Evolutionary conservation across 2,888 invertebrate species (phyloP).

Genomic region (Invenusta paracnida): DNA sequence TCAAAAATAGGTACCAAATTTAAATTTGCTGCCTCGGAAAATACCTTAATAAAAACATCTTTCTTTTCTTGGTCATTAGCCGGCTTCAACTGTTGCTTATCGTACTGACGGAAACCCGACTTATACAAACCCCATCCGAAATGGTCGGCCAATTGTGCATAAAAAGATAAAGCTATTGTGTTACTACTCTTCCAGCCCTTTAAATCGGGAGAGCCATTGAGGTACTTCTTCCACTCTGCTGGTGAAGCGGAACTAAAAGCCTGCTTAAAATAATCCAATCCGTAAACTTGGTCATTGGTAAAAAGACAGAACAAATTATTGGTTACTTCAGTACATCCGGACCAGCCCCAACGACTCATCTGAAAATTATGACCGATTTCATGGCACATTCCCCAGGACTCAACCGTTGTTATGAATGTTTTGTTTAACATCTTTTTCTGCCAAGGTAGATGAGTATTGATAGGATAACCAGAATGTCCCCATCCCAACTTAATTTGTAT

Average conservation of each 20-base stretch:
- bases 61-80: constrained; percentile 46
- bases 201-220: constrained; percentile 45
- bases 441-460: constrained; percentile 46
- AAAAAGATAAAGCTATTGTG: constrained; percentile 47
- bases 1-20: constrained; percentile 47
- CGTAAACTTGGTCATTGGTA: neutral
- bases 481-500: constrained; percentile 40
- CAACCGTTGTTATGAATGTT: constrained; percentile 34
- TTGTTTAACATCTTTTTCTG: constrained; percentile 36
- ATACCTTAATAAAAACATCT: constrained; percentile 47
- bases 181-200: constrained; percentile 46
- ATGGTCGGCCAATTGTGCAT: constrained; percentile 48
- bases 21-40: constrained; percentile 45
- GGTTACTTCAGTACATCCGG: constrained; percentile 48
- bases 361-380: constrained; percentile 50
- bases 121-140: constrained; percentile 49
- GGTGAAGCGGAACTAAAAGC: neutral
- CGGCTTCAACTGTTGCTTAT: constrained; percentile 40
- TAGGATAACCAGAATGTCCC: constrained; percentile 50
- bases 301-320: constrained; percentile 48
- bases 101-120: constrained; percentile 47
- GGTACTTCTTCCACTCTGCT: constrained; percentile 43
- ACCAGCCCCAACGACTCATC: constrained; percentile 48
- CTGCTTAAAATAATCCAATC: constrained; percentile 4
- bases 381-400: constrained; percentile 49